A percentile compares a stretch with the other conserved stretches of the same genome.
These are phyloP conservation scores for Connochaetes taurinus DNA, from an alignment of 2,113 vertebrate genomes.

Conservation along the genomic window DNA sequence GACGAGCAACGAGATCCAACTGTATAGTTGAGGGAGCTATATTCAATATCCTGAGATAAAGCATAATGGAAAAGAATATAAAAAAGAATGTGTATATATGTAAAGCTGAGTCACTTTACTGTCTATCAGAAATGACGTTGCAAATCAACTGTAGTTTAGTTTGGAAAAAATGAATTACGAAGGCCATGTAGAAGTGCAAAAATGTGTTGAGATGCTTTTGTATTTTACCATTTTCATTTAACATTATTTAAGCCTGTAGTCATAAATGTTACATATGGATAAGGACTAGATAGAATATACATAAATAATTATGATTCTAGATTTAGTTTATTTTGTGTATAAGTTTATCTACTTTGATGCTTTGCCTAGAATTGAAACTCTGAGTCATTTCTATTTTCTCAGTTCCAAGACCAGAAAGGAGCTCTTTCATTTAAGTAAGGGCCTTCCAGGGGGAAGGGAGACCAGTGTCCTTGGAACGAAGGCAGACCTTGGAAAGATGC, in stretches of 20 bases:
- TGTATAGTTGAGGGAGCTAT: background rate
- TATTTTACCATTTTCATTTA: slow-evolving; percentile 17
- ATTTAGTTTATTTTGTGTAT: background rate
- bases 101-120: background rate
- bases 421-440: background rate
- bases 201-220: background rate
- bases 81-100: background rate
- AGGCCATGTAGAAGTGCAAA: background rate
- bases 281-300: background rate
- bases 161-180: background rate
- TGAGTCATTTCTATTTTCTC: background rate
- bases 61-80: background rate
- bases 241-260: background rate
- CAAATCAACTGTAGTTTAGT: background rate
- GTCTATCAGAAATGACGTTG: background rate
- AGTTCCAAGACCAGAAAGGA: background rate
- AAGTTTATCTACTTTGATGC: background rate
- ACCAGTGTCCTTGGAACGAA: background rate
- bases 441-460: background rate
- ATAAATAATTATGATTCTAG: slow-evolving; percentile 30
- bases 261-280: background rate
- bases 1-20: background rate
- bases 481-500: background rate
- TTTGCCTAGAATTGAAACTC: slow-evolving; percentile 12
- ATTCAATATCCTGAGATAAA: background rate